A percentile compares a stretch with the other conserved stretches of the same genome.
Evolutionary conservation across 2,797 vertebrate genomes (phyloP).

Genomic region (Mastacembelus armatus): DNA sequence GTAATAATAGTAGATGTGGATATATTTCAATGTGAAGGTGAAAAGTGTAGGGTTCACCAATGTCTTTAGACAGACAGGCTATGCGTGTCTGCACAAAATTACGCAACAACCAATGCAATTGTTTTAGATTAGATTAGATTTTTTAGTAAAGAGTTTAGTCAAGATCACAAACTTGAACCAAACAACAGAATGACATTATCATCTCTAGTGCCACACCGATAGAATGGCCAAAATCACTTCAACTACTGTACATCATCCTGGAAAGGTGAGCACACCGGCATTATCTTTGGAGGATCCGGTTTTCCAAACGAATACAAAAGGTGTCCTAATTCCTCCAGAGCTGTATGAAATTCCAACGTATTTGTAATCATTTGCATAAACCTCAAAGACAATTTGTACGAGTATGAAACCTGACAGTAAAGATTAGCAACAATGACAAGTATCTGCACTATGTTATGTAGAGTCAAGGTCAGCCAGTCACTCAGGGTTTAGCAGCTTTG

Average conservation of each 20-base stretch:
- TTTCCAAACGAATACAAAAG: background rate
- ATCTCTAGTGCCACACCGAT: too few species aligned
- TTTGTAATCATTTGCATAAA: background rate
- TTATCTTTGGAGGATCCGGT: background rate
- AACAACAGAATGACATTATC: too few species aligned
- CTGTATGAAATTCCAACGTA: too few species aligned
- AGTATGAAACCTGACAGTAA: constrained; percentile 7
- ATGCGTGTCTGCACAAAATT: too few species aligned
- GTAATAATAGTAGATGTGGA: too few species aligned
- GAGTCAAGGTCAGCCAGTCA: background rate
- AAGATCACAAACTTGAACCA: too few species aligned
- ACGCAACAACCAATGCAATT: too few species aligned
- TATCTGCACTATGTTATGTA: background rate
- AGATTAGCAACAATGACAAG: background rate
- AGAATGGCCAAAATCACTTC: background rate
- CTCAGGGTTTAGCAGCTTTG: constrained; percentile 7
- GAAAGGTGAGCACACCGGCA: background rate
- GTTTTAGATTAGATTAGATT: too few species aligned
- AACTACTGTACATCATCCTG: background rate
- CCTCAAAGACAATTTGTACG: background rate
- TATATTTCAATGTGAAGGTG: too few species aligned
- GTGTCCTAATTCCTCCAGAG: background rate
- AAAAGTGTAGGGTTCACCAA: too few species aligned
- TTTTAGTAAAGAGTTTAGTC: too few species aligned
- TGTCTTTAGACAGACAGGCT: too few species aligned